A percentile compares a stretch with the other conserved stretches of the same genome.
Conservation (phyloP, 2,113 vertebrate genomes). For the Caracal caracal region DNA sequence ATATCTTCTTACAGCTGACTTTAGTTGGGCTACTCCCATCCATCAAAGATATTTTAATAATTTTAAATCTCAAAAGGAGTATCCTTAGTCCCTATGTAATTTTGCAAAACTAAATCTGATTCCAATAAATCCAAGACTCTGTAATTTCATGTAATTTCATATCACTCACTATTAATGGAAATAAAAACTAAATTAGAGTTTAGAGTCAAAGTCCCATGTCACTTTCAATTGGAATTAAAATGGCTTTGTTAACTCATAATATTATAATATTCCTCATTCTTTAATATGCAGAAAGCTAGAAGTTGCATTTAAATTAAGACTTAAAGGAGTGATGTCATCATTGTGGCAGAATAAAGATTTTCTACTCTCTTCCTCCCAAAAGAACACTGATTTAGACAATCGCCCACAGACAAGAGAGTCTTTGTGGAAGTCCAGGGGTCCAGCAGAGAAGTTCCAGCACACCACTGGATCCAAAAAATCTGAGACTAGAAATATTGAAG, state of each 20-base stretch:
- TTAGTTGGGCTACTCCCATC: slow-evolving; percentile 12
- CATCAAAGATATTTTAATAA: slow-evolving; percentile 40
- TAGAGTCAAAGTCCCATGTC: neutral
- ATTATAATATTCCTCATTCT: neutral
- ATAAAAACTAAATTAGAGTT: slow-evolving; percentile 47
- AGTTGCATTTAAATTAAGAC: slow-evolving; percentile 41
- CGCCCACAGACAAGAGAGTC: neutral
- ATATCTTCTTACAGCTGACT: neutral
- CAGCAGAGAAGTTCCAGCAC: neutral
- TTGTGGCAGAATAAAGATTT: neutral
- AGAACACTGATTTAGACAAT: neutral
- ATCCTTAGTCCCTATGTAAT: neutral
- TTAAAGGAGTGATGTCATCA: neutral
- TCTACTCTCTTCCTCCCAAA: neutral
- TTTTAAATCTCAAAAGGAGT: slow-evolving; percentile 40
- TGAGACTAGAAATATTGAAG: neutral
- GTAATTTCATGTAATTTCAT: neutral
- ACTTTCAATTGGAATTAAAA: slow-evolving; percentile 44
- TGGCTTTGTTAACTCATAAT: slow-evolving; percentile 33
- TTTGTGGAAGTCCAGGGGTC: neutral
- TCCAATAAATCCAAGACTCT: neutral
- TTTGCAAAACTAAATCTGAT: slow-evolving; percentile 35
- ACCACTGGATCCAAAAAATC: neutral
- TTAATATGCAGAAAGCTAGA: slow-evolving; percentile 40
- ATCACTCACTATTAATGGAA: neutral